Conservation (phyloP, 1,140 invertebrate genomes). For the Apis florea region DNA sequence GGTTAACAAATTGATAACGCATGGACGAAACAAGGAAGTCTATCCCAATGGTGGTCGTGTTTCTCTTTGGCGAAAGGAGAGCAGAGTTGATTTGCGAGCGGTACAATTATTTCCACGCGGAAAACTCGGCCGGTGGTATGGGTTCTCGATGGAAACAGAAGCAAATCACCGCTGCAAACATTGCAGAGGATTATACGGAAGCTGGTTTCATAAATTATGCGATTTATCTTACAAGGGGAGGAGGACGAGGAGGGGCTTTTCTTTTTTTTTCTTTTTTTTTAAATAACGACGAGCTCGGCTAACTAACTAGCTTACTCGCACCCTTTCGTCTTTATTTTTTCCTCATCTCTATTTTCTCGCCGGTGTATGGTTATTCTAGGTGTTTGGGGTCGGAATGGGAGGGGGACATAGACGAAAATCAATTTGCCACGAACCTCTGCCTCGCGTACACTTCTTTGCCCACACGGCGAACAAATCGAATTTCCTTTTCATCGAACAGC, state of each 20-base stretch:
- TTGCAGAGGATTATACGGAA: conserved; percentile 37
- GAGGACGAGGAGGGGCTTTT: too few species aligned
- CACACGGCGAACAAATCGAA: conserved; percentile 19
- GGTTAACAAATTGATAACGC: not conserved
- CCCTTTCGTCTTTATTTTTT: not conserved
- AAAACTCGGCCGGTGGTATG: conserved; percentile 2
- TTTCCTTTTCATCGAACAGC: conserved; percentile 10
- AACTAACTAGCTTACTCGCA: conserved; percentile 21
- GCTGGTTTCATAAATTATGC: conserved; percentile 48
- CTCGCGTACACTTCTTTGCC: conserved; percentile 26
- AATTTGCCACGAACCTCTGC: conserved; percentile 19
- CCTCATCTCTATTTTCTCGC: not conserved
- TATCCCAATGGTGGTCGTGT: not conserved
- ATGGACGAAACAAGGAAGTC: not conserved
- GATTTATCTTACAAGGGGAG: conserved; percentile 29
- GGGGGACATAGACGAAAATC: conserved; percentile 8
- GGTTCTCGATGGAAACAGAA: conserved; percentile 41
- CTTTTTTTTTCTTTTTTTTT: too few species aligned
- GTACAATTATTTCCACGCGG: conserved; percentile 33
- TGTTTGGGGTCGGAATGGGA: not conserved
- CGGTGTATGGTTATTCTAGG: not conserved
- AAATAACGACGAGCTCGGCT: conserved; percentile 37
- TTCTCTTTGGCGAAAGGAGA: not conserved
- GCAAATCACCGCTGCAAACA: conserved; percentile 23
- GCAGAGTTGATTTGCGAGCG: conserved; percentile 14